Evolutionary conservation across 30 jellyfish, hydroid and myxozoan genomes (phyloP), one percentile per base, ranked within the genome.

Genomic region (Pelagia noctiluca): DNA sequence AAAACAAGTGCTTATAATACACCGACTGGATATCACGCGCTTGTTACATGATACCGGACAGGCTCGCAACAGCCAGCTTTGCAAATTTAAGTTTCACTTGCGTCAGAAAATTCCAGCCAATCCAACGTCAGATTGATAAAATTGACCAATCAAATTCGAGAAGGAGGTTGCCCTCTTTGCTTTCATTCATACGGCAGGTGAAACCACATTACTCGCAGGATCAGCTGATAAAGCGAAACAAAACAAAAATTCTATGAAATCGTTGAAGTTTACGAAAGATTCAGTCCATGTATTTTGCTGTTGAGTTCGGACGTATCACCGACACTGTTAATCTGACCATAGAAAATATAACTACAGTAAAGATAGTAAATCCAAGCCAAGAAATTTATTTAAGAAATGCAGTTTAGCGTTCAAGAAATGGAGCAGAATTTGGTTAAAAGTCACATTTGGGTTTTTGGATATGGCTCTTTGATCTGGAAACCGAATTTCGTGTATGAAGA

Each of bases 401-500:
- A 66, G 19, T 21, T 18, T n/a, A 28, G 36, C 79, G 19, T 18
- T 8, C 18, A 5, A 42, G 57, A 42, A 42, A 10, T 52, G 7
- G 4, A 52, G 7, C 28, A 52, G 28, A 48, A 46, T 3, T 3
- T 7, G 4, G 42, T 13, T 28, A 32, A 22, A 49, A 73, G 60
- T 32, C 46, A 61, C 49, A 50, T 83, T 22, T 84, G 95, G 95
- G 73, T 92, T 3, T 92, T 92, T 83, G 98, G 98, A 0, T 92
- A 92, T 48, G 98, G 98, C 47, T 92, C 98, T 35, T 76, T 92
- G 35, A 73, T 84, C 21, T 92, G 98, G 98, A 62, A 70, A 37
- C 98, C 98, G 75, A 94, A 92, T 61, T 85, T 92, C 52, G 64
- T 75, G 1, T 86, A 71, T 49, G 89, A 73, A 37, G 86, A 79